Conservation (phyloP, 2,113 vertebrate genomes). For the Lynx canadensis region DNA sequence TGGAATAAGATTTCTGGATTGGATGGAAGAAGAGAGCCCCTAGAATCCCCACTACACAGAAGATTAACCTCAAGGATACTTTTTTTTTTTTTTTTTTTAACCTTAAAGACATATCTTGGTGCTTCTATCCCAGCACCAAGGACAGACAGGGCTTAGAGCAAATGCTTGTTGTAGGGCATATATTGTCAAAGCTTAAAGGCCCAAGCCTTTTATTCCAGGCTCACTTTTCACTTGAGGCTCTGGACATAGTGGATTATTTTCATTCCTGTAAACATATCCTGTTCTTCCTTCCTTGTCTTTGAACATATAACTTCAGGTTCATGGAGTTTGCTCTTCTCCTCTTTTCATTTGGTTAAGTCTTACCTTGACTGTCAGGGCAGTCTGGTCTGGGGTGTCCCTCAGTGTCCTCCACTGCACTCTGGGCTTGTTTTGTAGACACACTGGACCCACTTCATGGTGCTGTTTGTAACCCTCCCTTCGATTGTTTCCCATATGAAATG, state of each 20-base stretch:
- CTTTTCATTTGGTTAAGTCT: not conserved
- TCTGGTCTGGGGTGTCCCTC: not conserved
- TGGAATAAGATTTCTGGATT: not conserved
- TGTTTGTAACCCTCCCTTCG: not conserved
- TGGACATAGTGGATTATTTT: not conserved
- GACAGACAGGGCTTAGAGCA: not conserved
- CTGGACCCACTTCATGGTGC: not conserved
- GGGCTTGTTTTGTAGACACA: not conserved
- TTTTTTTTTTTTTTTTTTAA: not conserved
- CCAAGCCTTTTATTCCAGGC: not conserved
- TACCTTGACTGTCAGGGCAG: not conserved
- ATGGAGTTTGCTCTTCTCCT: not conserved
- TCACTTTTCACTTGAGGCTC: not conserved
- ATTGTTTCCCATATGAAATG: not conserved
- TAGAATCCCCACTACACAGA: not conserved
- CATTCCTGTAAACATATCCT: not conserved
- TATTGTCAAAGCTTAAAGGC: not conserved
- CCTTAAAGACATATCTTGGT: not conserved
- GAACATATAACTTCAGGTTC: not conserved
- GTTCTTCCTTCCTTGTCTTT: not conserved
- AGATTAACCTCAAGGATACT: not conserved
- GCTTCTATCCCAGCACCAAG: not conserved
- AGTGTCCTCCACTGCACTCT: not conserved
- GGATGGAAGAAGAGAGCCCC: not conserved
- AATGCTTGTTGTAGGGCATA: not conserved